These are phyloP conservation scores for Myrmophylax atrothorax DNA, from an alignment of 2,113 vertebrate species.

Conservation along the genomic window DNA sequence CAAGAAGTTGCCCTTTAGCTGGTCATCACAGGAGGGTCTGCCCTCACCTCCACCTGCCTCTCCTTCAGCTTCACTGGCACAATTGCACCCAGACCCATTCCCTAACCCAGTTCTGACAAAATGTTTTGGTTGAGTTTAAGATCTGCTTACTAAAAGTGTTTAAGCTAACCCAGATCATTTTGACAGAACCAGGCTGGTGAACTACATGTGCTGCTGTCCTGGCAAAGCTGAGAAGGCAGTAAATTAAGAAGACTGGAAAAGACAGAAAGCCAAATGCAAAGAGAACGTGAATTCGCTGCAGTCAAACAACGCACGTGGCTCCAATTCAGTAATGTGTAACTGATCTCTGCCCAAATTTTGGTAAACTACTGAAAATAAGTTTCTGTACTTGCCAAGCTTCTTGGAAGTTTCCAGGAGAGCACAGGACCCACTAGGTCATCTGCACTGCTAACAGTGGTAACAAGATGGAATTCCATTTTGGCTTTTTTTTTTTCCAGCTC, in stretches of 20 bases:
- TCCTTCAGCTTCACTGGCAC: background rate
- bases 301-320: background rate
- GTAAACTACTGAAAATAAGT: background rate
- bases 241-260: background rate
- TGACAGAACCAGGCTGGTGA: slow-evolving; percentile 61
- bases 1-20: background rate
- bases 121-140: background rate
- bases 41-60: background rate
- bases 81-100: background rate
- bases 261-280: background rate
- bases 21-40: background rate
- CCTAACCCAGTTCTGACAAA: slow-evolving; percentile 16
- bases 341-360: background rate
- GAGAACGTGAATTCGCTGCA: background rate
- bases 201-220: background rate
- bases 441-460: background rate
- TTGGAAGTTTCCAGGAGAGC: background rate
- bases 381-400: background rate
- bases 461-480: background rate
- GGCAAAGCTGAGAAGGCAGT: background rate
- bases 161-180: slow-evolving; percentile 26
- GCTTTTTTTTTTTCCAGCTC: background rate
- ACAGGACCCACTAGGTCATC: background rate
- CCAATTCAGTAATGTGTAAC: background rate
- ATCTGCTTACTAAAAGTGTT: background rate